These are phyloP conservation scores for Thaumetopoea pityocampa DNA, from an alignment of 1,140 invertebrate species.

Conservation along the genomic window DNA sequence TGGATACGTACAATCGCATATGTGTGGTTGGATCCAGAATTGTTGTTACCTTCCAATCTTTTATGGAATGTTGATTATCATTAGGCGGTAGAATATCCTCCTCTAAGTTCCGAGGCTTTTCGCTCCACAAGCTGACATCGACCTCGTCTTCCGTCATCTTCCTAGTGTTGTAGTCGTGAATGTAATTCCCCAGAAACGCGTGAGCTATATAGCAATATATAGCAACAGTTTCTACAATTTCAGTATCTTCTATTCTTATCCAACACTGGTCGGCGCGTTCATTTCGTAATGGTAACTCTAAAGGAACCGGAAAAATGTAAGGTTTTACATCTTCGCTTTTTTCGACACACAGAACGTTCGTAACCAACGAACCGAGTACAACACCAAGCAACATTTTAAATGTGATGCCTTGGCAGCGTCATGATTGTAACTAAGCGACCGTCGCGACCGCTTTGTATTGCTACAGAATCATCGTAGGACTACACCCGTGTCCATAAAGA, in stretches of 20 bases:
- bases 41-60: conserved; percentile 53
- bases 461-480: conserved; percentile 44
- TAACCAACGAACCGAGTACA: conserved; percentile 30
- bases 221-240: conserved; percentile 46
- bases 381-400: conserved; percentile 61
- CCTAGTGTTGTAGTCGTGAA: conserved; percentile 53
- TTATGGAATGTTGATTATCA: conserved; percentile 27
- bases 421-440: conserved; percentile 56
- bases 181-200: conserved; percentile 42
- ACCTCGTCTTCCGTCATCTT: conserved; percentile 57
- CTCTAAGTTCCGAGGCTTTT: conserved; percentile 25
- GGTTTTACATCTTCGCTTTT: conserved; percentile 29
- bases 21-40: conserved; percentile 49
- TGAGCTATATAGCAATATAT: conserved; percentile 51
- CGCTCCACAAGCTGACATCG: conserved; percentile 53
- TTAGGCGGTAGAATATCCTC: conserved; percentile 24
- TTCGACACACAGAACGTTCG: conserved; percentile 24
- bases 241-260: conserved; percentile 56
- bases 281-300: conserved; percentile 57
- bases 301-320: conserved; percentile 50
- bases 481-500: conserved; percentile 36
- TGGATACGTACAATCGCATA: conserved; percentile 48
- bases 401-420: conserved; percentile 46
- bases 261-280: conserved; percentile 62
- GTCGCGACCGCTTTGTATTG: conserved; percentile 35